Conservation (phyloP, 64 coral and sea anemone genomes). For the Montipora capricornis region DNA sequence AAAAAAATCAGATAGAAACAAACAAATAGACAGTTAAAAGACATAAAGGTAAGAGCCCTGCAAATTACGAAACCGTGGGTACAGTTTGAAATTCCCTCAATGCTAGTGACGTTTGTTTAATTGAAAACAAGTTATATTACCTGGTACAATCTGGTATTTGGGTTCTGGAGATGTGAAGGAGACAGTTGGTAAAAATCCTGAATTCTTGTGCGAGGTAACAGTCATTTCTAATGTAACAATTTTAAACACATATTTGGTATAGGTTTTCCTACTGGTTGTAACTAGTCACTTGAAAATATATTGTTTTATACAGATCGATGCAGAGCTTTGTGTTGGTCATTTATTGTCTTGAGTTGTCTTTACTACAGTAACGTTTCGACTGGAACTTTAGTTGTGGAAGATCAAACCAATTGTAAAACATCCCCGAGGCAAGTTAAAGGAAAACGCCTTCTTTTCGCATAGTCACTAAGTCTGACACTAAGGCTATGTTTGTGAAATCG, state of each 20-base stretch:
- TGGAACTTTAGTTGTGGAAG: background rate
- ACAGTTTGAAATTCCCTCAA: slow-evolving; percentile 1
- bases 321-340: background rate
- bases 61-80: background rate
- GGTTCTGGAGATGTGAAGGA: background rate
- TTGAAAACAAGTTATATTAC: background rate
- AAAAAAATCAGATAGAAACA: slow-evolving; percentile 1
- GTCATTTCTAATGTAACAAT: background rate
- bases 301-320: background rate
- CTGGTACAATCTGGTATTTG: background rate
- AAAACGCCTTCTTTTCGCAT: background rate
- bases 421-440: background rate
- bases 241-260: background rate
- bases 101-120: background rate
- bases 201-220: background rate
- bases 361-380: background rate
- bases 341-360: background rate
- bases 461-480: background rate
- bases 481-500: background rate
- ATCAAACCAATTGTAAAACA: background rate
- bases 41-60: background rate
- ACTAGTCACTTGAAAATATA: background rate
- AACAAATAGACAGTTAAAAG: background rate
- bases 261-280: background rate
- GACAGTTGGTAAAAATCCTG: background rate